These are phyloP conservation scores for Meghimatium bilineatum DNA, from an alignment of 2,888 invertebrate species.

Conservation along the genomic window DNA sequence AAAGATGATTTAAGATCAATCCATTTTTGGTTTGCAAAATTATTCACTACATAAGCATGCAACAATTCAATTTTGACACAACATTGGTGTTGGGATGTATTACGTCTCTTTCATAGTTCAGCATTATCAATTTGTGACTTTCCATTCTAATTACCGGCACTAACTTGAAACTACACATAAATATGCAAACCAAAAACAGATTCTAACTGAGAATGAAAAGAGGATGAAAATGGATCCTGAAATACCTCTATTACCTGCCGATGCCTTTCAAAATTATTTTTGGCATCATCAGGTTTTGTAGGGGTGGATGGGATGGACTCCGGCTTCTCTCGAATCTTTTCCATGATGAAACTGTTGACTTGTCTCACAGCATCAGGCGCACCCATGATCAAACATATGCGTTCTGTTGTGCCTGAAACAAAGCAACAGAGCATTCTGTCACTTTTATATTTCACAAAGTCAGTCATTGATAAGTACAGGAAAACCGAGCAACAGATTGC, in stretches of 20 bases:
- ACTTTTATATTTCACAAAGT: too few relatives aligned
- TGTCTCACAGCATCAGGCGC: constrained; percentile 73
- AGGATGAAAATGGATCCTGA: constrained; percentile 52
- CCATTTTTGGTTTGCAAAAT: constrained; percentile 31
- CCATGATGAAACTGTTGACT: constrained; percentile 76
- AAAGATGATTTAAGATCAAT: constrained; percentile 48
- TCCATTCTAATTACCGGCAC: neutral
- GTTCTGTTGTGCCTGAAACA: constrained; percentile 76
- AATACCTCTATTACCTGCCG: constrained; percentile 73
- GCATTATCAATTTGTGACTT: neutral
- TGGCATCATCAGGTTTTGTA: constrained; percentile 72
- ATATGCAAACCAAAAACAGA: constrained; percentile 44
- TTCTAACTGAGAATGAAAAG: constrained; percentile 43
- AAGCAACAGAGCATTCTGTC: neutral
- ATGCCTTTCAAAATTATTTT: constrained; percentile 76
- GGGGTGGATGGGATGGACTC: constrained; percentile 71
- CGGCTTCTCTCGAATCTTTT: constrained; percentile 77
- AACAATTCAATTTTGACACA: neutral
- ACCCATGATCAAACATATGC: constrained; percentile 77
- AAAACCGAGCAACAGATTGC: too few relatives aligned
- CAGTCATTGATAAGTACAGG: too few relatives aligned
- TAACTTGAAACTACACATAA: neutral
- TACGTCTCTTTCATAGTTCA: neutral
- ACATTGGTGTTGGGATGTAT: neutral
- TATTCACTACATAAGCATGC: neutral